Conservation (phyloP, 2,113 vertebrate genomes). For the Herpailurus yagouaroundi region DNA sequence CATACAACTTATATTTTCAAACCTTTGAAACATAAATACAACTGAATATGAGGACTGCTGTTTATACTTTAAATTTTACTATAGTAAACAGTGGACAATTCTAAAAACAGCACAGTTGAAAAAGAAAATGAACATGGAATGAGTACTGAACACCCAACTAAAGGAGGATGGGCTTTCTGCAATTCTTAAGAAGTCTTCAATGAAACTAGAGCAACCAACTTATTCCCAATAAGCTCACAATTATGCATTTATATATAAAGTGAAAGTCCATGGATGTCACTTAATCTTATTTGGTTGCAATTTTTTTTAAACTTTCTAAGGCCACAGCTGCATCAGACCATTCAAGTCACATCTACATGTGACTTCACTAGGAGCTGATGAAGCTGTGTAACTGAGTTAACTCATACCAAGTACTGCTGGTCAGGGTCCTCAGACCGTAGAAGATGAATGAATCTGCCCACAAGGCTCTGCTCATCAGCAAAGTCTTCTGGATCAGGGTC, state of each 20-base stretch:
- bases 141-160: neutral
- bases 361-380: neutral
- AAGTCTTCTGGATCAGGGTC: slow-evolving; percentile 99
- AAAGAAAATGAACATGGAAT: neutral
- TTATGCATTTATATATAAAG: neutral
- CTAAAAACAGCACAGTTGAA: neutral
- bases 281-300: neutral
- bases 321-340: neutral
- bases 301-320: neutral
- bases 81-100: slow-evolving; percentile 13
- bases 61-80: slow-evolving; percentile 2
- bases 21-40: neutral
- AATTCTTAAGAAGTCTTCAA: neutral
- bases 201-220: neutral
- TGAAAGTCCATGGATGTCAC: neutral
- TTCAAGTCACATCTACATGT: neutral
- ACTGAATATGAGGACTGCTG: neutral
- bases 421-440: slow-evolving; percentile 96
- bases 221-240: neutral
- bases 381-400: neutral
- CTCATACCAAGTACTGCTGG: slow-evolving; percentile 95
- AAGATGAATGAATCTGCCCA: slow-evolving; percentile 97
- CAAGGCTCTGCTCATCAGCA: slow-evolving; percentile 97
- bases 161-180: neutral
- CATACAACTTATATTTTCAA: neutral